Base-by-base conservation (phyloP, 2,888 invertebrate species). In the Sarcophaga rosellei region DNA sequence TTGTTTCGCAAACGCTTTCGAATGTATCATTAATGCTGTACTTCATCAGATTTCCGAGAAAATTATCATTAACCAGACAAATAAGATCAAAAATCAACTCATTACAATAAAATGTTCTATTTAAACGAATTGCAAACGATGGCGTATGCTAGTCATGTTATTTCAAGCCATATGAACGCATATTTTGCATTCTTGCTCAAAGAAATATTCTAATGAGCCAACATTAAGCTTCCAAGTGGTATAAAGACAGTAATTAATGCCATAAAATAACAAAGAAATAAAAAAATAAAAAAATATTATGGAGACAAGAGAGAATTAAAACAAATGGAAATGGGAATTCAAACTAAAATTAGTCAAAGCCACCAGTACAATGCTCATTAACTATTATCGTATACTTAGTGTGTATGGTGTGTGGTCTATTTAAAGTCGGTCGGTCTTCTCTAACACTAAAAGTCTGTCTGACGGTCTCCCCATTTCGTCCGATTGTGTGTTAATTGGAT, bases 401-500 rank as follows among this genome's bases (percentile, higher is more conserved):
- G 53, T 53, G 53, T 17, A 53, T 53, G 20, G 68, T 83, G 83
- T 78, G 83, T 83, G 83, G 83, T 78, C 77, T 72, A 78, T 78
- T 73, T 78, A 73, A 83, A 68, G 73, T 2, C 53, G 53, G 63
- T 81, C 47, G 21, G 75, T 62, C 23, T 62, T 69, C 61, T 68
- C 15, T 57, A 10, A 47, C n/a, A 35, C 12, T 61, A 61, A 35
- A 35, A 45, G 63, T 83, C 47, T 21, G 63, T 75, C 21, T 6
- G 53, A 73, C 12, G 21, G 76, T 77, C 35, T 35, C 8, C 2
- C 20, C 12, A 76, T 68, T 59, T 62, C 53, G 57, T 73, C 74
- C 65, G 78, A 47, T 78, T 84, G 86, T 84, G 86, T 84, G 65
- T 82, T 86, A 86, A 86, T 86, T 86, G 81, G 84, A 65, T 81